A percentile compares a stretch with the other conserved stretches of the same genome.
Evolutionary conservation across 2,797 vertebrate genomes (phyloP).

Genomic region (Trachops cirrhosus): DNA sequence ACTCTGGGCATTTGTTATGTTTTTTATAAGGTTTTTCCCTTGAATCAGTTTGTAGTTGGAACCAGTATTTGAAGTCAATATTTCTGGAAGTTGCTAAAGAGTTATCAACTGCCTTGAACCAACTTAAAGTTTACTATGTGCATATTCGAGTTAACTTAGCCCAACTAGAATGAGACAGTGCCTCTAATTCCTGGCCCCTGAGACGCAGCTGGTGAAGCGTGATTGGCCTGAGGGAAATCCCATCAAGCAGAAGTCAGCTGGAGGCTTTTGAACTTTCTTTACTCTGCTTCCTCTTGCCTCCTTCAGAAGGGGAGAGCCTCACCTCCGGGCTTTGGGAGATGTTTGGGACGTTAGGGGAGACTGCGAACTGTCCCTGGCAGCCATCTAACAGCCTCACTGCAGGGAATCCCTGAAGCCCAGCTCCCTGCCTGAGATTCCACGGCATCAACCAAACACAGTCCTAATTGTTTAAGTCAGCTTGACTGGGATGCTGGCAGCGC

Average conservation of each 20-base stretch:
- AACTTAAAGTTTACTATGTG: background rate
- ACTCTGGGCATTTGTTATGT: background rate
- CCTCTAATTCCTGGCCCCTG: background rate
- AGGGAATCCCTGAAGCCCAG: background rate
- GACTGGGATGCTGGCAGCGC: background rate
- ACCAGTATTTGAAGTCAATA: background rate
- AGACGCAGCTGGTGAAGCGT: background rate
- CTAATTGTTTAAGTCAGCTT: background rate
- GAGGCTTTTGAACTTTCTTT: background rate
- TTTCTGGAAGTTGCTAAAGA: background rate
- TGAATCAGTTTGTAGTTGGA: background rate
- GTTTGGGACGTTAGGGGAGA: background rate
- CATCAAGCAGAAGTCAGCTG: background rate
- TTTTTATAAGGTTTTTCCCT: background rate
- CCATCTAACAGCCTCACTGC: background rate
- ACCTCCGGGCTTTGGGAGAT: background rate
- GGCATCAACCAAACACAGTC: background rate
- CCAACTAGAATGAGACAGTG: background rate
- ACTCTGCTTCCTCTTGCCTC: background rate
- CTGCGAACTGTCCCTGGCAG: accelerated
- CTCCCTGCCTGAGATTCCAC: background rate
- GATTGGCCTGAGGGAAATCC: background rate
- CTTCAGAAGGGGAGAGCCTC: background rate
- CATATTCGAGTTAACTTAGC: background rate
- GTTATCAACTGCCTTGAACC: background rate